Percentiles rank a stretch among this genome's conserved stretches.
Conservation (phyloP, 2,888 invertebrate genomes). For the Hirudinaria manillensis region DNA sequence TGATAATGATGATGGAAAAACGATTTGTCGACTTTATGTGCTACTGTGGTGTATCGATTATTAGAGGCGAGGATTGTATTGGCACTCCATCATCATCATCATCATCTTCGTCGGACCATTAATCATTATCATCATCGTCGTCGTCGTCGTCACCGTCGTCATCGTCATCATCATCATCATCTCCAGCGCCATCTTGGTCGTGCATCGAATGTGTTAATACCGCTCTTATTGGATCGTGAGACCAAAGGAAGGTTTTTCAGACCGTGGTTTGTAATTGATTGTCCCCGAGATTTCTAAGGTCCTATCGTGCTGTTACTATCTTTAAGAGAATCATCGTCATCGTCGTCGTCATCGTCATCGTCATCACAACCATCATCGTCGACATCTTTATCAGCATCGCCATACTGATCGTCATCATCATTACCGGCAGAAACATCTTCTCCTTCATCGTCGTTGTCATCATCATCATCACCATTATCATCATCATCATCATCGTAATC, state of each 20-base stretch:
- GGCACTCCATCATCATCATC: background rate
- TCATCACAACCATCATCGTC: slow-evolving; percentile 4
- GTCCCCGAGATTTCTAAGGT: no score
- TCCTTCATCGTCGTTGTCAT: background rate
- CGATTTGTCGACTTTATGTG: background rate
- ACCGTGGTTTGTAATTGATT: no score
- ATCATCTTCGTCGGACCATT: background rate
- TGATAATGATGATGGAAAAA: background rate
- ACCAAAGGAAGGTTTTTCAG: background rate
- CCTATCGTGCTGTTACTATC: background rate
- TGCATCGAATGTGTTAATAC: background rate
- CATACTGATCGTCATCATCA: background rate
- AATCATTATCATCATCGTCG: background rate
- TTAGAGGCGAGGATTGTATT: no score
- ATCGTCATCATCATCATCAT: slow-evolving; percentile 17
- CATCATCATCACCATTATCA: background rate
- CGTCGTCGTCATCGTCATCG: background rate
- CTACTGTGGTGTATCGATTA: background rate
- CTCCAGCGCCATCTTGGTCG: background rate
- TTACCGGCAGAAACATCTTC: background rate
- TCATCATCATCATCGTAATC: background rate
- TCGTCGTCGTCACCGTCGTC: background rate
- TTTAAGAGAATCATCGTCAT: background rate
- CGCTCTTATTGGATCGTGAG: background rate
- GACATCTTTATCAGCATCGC: background rate